phyloP scores from a whole-genome alignment of 2,888 invertebrate species.

The Mellilla xanthometata region DNA sequence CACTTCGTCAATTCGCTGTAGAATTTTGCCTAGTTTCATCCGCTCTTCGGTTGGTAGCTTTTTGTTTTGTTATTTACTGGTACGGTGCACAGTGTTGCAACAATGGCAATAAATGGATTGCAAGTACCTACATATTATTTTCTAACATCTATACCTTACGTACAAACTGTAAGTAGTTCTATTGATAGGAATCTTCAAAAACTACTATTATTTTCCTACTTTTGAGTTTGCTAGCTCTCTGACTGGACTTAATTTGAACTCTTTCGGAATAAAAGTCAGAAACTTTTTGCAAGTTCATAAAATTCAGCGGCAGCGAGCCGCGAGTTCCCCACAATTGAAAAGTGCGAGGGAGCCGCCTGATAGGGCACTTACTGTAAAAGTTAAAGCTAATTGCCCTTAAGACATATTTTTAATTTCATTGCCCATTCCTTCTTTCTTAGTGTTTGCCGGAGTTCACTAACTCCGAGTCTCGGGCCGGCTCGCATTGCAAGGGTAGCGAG shows the following conservation, averaged over 20 bases:
- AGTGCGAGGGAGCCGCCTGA: conserved; percentile 69
- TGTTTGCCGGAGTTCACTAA: conserved; percentile 73
- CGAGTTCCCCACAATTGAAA: conserved; percentile 78
- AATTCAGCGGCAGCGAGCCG: conserved; percentile 72
- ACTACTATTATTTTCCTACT: too few relatives aligned
- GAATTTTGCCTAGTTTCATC: conserved; percentile 61
- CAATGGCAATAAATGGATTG: too few relatives aligned
- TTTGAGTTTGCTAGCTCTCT: too few relatives aligned
- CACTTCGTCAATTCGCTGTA: conserved; percentile 75
- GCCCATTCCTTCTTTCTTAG: conserved; percentile 77
- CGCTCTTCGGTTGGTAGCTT: conserved; percentile 34
- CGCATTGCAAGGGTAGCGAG: conserved; percentile 67
- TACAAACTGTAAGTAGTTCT: too few relatives aligned
- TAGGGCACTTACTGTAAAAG: conserved; percentile 82
- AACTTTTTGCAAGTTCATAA: conserved; percentile 74
- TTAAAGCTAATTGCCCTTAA: conserved; percentile 84
- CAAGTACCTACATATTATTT: too few relatives aligned
- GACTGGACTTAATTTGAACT: conserved; percentile 48
- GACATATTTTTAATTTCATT: conserved; percentile 84
- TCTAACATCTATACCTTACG: too few relatives aligned
- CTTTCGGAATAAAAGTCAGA: conserved; percentile 61
- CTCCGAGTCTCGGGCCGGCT: conserved; percentile 46
- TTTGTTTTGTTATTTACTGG: conserved; percentile 30
- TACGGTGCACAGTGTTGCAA: too few relatives aligned
- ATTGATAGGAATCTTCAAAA: too few relatives aligned